Evolutionary conservation across 2,888 invertebrate species (phyloP).

Genomic region (Pristionchus arcanus): DNA sequence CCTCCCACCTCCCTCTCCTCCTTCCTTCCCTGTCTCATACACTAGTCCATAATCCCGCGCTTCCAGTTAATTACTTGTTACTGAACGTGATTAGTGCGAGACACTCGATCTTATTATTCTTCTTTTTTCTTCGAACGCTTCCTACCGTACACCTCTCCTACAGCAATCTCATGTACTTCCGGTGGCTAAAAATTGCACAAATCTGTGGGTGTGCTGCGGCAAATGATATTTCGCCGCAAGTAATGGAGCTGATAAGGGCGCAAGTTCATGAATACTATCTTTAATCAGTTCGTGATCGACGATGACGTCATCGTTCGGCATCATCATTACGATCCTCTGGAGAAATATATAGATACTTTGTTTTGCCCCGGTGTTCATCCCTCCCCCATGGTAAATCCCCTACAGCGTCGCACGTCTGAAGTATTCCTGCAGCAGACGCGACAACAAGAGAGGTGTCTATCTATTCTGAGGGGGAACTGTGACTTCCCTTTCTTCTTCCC

Average conservation of each 20-base stretch:
- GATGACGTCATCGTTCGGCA: not conserved
- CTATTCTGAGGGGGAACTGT: not conserved
- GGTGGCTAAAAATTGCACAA: not conserved
- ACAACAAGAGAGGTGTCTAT: not conserved
- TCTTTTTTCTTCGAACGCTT: not conserved
- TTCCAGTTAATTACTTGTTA: not conserved
- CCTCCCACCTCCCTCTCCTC: not conserved
- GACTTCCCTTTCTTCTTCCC: not conserved
- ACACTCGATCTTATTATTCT: not conserved
- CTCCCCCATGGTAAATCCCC: not conserved
- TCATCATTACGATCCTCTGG: not conserved
- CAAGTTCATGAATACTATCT: not conserved
- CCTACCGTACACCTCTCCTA: not conserved
- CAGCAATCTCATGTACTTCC: not conserved
- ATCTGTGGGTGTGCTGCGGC: not conserved
- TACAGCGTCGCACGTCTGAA: not conserved
- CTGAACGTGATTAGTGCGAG: slow-evolving; percentile 31
- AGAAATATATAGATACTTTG: not conserved
- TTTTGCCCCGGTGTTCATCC: not conserved
- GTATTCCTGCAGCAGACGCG: not conserved
- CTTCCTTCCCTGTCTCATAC: not conserved
- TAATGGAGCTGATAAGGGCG: not conserved
- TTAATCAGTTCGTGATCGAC: not conserved
- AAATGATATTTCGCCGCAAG: not conserved
- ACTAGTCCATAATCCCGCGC: slow-evolving; percentile 9